A percentile compares a stretch with the other conserved stretches of the same genome.
Conservation (phyloP, 1,140 invertebrate species). For the Anastatus disparis region DNA sequence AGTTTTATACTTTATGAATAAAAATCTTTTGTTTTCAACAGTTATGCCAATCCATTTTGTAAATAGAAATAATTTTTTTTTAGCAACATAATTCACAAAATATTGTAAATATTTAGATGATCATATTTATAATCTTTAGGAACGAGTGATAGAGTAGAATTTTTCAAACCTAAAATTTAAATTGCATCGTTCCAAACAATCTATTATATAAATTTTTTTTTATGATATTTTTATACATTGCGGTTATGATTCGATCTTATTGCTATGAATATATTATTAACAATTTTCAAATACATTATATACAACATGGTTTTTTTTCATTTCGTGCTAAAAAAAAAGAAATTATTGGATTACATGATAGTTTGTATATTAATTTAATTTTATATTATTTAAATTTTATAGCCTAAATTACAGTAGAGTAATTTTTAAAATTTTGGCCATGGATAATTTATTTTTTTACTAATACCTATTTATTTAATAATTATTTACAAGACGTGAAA, state of each 20-base stretch:
- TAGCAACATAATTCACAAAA: too few relatives aligned
- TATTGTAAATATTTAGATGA: background rate
- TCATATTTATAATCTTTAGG: background rate
- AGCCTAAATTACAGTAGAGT: constrained; percentile 10
- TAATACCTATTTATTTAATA: background rate
- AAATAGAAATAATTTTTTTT: too few relatives aligned
- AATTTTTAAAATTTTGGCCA: background rate
- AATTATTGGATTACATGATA: too few relatives aligned
- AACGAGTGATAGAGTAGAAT: background rate
- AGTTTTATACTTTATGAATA: too few relatives aligned
- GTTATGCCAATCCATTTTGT: too few relatives aligned
- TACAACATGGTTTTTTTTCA: too few relatives aligned
- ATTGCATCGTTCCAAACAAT: background rate
- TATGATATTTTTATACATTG: too few relatives aligned
- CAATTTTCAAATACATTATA: constrained; percentile 3
- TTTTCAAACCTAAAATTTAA: background rate
- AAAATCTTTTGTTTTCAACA: too few relatives aligned
- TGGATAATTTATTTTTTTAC: background rate
- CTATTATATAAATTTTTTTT: background rate
- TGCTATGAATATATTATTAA: background rate
- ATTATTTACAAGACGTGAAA: constrained; percentile 22
- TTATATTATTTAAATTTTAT: constrained; percentile 12
- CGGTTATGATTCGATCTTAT: too few relatives aligned
- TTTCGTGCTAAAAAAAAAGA: too few relatives aligned
- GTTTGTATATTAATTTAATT: too few relatives aligned